Conservation (phyloP, 1,140 invertebrate species). For the Bombus polaris region DNA sequence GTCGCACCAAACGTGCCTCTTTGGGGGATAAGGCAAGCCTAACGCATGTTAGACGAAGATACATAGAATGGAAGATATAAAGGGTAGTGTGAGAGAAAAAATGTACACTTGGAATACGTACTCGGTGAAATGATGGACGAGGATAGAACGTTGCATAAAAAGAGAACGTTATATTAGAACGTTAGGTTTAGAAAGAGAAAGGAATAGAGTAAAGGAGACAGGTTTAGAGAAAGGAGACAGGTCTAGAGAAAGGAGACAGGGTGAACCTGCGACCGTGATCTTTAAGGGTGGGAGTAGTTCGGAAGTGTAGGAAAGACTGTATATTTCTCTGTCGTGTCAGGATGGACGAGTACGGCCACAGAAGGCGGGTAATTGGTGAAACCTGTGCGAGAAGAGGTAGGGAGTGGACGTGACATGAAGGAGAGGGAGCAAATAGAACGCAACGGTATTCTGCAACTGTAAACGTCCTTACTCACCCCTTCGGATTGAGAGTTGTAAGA, state of each 20-base stretch:
- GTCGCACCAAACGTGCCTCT: slow-evolving; percentile 44
- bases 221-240: slow-evolving; percentile 31
- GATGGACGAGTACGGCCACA: slow-evolving; percentile 30
- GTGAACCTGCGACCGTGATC: slow-evolving; percentile 70
- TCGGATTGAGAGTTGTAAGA: slow-evolving; percentile 12
- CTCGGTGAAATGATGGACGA: background rate
- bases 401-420: background rate
- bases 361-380: slow-evolving; percentile 49
- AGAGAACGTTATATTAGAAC: no score
- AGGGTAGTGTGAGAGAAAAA: background rate
- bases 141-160: background rate
- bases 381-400: slow-evolving; percentile 46
- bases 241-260: slow-evolving; percentile 34
- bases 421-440: background rate
- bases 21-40: slow-evolving; percentile 33
- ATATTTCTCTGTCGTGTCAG: slow-evolving; percentile 26
- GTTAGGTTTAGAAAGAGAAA: background rate
- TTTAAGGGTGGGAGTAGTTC: slow-evolving; percentile 54
- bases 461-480: slow-evolving; percentile 34
- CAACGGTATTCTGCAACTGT: slow-evolving; percentile 12
- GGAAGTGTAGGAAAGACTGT: slow-evolving; percentile 30
- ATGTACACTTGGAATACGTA: background rate
- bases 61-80: background rate
- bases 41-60: background rate
- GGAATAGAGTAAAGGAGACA: background rate